These are phyloP conservation scores for Meriones unguiculatus DNA, from an alignment of 2,113 vertebrate genomes.

Conservation along the genomic window DNA sequence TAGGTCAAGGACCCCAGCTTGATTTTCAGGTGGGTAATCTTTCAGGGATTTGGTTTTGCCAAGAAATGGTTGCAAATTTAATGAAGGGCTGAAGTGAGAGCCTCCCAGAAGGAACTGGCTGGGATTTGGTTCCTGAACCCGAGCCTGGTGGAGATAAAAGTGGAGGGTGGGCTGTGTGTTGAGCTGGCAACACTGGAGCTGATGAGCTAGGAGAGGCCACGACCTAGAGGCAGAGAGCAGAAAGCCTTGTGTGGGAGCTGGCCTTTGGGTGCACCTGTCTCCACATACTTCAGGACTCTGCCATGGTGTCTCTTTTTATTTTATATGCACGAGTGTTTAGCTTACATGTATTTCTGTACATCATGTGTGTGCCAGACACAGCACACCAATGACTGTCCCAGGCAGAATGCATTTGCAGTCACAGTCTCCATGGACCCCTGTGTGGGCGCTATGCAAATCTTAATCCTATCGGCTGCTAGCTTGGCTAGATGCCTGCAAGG, in stretches of 20 bases:
- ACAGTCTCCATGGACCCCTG: neutral
- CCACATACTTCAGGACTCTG: neutral
- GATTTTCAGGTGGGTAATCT: neutral
- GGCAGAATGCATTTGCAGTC: neutral
- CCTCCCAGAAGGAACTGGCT: accelerated
- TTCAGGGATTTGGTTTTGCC: neutral
- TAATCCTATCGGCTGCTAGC: neutral
- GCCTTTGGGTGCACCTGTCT: neutral
- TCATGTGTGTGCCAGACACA: no score
- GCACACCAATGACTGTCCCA: neutral
- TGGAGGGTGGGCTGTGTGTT: neutral
- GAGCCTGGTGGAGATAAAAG: neutral
- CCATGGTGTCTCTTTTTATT: accelerated
- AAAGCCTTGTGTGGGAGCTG: neutral
- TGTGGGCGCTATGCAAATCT: neutral
- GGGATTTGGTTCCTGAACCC: neutral
- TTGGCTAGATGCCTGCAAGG: neutral
- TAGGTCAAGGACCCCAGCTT: neutral
- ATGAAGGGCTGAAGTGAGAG: accelerated
- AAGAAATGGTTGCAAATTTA: neutral
- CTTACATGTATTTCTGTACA: no score
- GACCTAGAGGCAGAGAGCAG: neutral
- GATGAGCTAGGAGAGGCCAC: neutral
- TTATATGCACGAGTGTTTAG: no score
- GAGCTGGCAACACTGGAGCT: neutral